Evolutionary conservation across 2,113 vertebrate species (phyloP), one percentile per base, ranked within the genome.

Genomic region (Rhizomys pruinosus): DNA sequence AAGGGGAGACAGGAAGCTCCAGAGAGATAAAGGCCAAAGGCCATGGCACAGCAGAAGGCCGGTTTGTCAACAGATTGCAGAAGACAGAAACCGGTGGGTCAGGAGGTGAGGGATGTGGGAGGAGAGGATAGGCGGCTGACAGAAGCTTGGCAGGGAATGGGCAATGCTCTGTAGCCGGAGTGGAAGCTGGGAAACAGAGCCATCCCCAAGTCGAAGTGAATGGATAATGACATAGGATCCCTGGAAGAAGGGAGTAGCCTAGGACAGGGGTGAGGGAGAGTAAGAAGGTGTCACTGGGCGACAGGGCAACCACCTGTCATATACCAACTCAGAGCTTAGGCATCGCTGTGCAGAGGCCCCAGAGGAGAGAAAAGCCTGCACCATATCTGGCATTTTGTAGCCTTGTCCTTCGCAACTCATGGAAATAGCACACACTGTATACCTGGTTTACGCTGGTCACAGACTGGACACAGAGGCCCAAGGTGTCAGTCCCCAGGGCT

Each of bases 401-500:
- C 19, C 76, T 78, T 6, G 22, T 15, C 68, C 47, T 20, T 39
- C 47, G 19, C 16, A 39, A 7, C 13, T 61, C 77, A 69, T 68
- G 7, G n/a, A 20, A 1, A 34, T 5, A 3, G 20, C n/a, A 3
- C 0, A 0, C 13, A 7, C 1, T 34, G 23, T 39, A 25, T 29
- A 4, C 34, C 20, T 42, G 63, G 42, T 5, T 1, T 52, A 19
- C 20, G 52, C 66, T n/a, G 59, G 23, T 42, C 86, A 23, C 9
- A 0, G 0, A 32, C 73, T 42, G 39, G 47, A 73, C 79, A 7
- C 55, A 0, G 10, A 69, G 47, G 42, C 82, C 34, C 44, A 66
- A 9, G n/a, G 29, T 9, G 0, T 16, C 0, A 1, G 59, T 7
- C 74, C 81, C 69, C 9, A 39, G 86, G 52, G 20, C 92, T 57